Percentiles rank a stretch among this genome's conserved stretches.
These are phyloP conservation scores for Phylloscopus whistleri DNA, from an alignment of 2,113 vertebrate genomes.

Conservation along the genomic window DNA sequence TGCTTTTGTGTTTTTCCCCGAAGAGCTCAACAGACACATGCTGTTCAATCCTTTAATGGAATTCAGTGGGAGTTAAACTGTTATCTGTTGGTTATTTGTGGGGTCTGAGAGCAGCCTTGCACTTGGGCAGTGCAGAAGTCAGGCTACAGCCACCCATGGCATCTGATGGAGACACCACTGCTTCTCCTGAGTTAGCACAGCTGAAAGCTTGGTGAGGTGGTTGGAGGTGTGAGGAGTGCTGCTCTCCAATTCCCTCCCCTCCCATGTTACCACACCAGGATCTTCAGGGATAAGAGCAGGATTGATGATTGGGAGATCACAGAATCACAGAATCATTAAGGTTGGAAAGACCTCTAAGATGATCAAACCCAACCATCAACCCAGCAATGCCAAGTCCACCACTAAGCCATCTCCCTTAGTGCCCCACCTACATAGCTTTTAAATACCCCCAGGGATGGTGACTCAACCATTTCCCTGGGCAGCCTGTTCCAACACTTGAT, in stretches of 20 bases:
- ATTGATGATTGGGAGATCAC: rapidly evolving
- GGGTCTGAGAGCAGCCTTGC: not conserved
- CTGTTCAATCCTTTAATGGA: not conserved
- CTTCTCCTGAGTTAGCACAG: not conserved
- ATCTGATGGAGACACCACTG: not conserved
- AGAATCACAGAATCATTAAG: not conserved
- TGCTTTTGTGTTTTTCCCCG: not conserved
- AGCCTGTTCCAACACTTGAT: not conserved
- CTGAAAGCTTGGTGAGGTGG: not conserved
- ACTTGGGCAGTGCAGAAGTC: not conserved
- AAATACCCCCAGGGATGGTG: not conserved
- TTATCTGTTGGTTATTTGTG: not conserved
- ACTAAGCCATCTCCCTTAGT: not conserved
- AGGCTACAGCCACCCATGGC: not conserved
- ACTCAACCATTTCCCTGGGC: not conserved
- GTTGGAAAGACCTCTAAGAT: not conserved
- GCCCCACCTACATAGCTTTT: not conserved
- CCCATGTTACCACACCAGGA: not conserved
- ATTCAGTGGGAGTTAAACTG: not conserved
- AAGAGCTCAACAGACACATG: not conserved
- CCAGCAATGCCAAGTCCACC: not conserved
- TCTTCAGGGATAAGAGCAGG: not conserved
- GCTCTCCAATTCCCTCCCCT: not conserved
- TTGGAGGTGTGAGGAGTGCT: not conserved
- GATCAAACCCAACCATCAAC: not conserved